A percentile compares a stretch with the other conserved stretches of the same genome.
These are phyloP conservation scores for Gambusia affinis DNA, from an alignment of 2,113 vertebrate genomes.

Conservation along the genomic window DNA sequence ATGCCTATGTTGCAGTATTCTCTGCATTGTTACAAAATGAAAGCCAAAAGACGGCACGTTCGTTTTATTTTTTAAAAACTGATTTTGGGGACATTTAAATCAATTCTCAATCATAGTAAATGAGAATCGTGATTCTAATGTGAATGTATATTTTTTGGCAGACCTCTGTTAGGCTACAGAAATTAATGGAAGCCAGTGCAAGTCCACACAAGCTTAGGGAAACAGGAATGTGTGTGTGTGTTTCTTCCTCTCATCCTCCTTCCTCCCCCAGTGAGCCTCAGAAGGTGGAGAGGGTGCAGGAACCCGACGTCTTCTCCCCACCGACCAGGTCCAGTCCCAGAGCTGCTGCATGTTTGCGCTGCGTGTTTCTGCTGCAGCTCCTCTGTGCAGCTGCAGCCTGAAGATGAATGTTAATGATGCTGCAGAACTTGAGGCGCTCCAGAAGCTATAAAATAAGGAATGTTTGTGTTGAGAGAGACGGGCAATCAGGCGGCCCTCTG, in stretches of 20 bases:
- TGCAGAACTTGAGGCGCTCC: background rate
- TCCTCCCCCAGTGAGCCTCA: slow-evolving; percentile 72
- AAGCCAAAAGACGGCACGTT: too few relatives aligned
- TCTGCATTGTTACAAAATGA: too few relatives aligned
- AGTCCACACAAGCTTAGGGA: too few relatives aligned
- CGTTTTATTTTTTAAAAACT: too few relatives aligned
- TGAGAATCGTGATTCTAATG: too few relatives aligned
- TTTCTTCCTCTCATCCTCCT: slow-evolving; percentile 1
- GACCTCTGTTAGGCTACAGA: too few relatives aligned
- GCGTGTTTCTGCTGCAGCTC: background rate
- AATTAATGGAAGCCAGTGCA: too few relatives aligned
- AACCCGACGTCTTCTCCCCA: slow-evolving; percentile 81
- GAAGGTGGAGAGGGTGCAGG: slow-evolving; percentile 74
- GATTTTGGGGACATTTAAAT: too few relatives aligned
- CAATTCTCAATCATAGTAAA: too few relatives aligned
- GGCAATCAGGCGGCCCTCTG: background rate
- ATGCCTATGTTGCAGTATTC: too few relatives aligned
- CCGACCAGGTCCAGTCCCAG: slow-evolving; percentile 71
- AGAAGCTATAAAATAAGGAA: background rate
- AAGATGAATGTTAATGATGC: background rate
- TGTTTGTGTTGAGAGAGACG: background rate
- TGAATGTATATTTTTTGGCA: too few relatives aligned
- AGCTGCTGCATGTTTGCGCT: slow-evolving; percentile 62
- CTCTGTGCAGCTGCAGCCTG: background rate
- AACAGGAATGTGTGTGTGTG: too few relatives aligned